Evolutionary conservation across 1,140 invertebrate genomes (phyloP).

Genomic region (Lucilia sericata): DNA sequence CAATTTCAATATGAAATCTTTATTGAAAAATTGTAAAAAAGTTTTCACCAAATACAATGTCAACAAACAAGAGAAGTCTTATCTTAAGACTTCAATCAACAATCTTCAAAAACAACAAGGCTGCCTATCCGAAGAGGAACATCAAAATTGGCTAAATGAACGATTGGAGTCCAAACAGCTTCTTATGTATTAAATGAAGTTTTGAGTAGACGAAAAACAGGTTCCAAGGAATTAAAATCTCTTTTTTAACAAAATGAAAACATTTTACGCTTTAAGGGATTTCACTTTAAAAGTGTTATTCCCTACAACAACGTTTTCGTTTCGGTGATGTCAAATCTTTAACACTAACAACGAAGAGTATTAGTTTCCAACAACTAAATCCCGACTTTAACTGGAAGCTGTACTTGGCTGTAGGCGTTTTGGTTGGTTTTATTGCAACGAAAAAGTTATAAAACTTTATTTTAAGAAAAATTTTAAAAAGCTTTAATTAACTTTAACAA

Average conservation of each 20-base stretch:
- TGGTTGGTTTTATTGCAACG: not conserved
- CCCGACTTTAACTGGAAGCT: not conserved
- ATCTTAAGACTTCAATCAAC: not conserved
- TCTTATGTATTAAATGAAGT: not conserved
- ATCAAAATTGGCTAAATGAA: conserved; percentile 62
- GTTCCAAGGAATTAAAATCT: conserved; percentile 10
- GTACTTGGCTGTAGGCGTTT: not conserved
- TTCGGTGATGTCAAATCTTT: not conserved
- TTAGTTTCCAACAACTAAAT: not conserved
- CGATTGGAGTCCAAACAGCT: conserved; percentile 51
- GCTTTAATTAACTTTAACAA: not conserved
- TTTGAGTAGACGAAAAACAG: not conserved
- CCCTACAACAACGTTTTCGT: not conserved
- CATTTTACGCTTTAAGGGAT: not conserved
- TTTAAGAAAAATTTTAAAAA: not conserved
- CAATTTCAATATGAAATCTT: conserved; percentile 57
- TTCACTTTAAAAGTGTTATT: not conserved
- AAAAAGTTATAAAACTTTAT: conserved; percentile 32
- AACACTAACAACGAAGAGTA: not conserved
- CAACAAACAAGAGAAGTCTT: not conserved
- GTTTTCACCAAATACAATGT: conserved; percentile 50
- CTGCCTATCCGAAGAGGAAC: conserved; percentile 56
- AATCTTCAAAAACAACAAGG: conserved; percentile 22
- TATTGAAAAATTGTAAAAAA: conserved; percentile 53
- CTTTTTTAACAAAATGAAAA: not conserved